Conservation (phyloP, 2,113 vertebrate species). For the Xyliphius kryptos region DNA sequence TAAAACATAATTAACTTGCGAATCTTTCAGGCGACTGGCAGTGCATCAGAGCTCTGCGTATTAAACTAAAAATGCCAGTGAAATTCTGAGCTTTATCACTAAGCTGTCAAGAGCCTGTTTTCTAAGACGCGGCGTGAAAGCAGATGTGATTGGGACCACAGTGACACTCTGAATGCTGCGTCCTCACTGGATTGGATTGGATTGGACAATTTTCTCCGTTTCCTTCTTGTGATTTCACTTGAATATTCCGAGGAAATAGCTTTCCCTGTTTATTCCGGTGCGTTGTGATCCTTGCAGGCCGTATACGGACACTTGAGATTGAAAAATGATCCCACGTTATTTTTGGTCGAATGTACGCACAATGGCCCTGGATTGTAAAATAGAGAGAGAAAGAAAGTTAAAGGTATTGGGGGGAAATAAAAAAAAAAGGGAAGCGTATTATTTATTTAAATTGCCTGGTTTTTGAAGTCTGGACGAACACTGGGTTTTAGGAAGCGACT, state of each 20-base stretch:
- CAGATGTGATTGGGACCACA: conserved; percentile 15
- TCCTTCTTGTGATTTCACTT: conserved; percentile 25
- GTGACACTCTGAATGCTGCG: conserved; percentile 6
- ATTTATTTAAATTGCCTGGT: too few relatives aligned
- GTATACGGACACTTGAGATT: conserved; percentile 39
- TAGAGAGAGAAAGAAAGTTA: too few relatives aligned
- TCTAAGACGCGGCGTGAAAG: conserved; percentile 21
- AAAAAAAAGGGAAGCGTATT: too few relatives aligned
- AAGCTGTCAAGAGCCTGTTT: conserved; percentile 12
- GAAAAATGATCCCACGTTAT: conserved; percentile 47
- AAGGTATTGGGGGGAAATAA: too few relatives aligned
- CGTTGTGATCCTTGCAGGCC: conserved; percentile 53
- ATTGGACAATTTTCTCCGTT: too few relatives aligned
- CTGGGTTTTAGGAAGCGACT: too few relatives aligned
- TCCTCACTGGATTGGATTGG: conserved; percentile 18
- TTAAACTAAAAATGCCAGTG: not conserved
- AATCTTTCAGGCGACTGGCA: conserved; percentile 5
- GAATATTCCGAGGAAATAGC: conserved; percentile 42
- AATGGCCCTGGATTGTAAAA: too few relatives aligned
- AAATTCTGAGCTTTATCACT: conserved; percentile 12
- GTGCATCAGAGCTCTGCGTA: not conserved
- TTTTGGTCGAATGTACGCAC: too few relatives aligned
- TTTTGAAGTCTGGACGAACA: too few relatives aligned
- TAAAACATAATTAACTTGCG: conserved; percentile 9
- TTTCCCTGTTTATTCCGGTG: conserved; percentile 36